These are phyloP conservation scores for Cercocebus atys DNA, from an alignment of 2,113 vertebrate genomes.

Conservation along the genomic window DNA sequence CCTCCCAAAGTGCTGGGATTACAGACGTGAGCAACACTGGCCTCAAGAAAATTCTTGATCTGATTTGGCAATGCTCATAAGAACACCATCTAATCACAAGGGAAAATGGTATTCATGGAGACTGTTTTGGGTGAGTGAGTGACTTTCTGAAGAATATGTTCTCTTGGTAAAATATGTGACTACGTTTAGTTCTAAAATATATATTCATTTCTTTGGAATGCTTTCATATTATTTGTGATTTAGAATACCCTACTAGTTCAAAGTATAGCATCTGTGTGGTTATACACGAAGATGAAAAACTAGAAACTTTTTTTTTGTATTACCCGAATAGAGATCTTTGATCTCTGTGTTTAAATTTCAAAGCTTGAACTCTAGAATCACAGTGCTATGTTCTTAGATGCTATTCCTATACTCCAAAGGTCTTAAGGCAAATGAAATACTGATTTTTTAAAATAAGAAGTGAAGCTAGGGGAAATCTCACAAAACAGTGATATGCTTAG, in stretches of 20 bases:
- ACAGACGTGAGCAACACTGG: too few species aligned
- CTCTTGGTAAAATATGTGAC: neutral
- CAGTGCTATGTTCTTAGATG: neutral
- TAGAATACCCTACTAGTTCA: neutral
- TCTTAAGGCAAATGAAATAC: neutral
- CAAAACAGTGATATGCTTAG: neutral
- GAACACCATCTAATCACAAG: neutral
- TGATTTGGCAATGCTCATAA: neutral
- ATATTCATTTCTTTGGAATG: neutral
- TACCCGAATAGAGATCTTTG: neutral
- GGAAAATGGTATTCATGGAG: neutral
- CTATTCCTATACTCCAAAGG: neutral
- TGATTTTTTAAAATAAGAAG: neutral
- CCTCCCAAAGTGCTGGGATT: too few species aligned
- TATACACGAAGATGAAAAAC: neutral
- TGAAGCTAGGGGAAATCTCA: neutral
- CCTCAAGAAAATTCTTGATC: neutral
- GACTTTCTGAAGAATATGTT: slow-evolving; percentile 19
- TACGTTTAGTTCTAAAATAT: slow-evolving; percentile 19
- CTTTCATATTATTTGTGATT: slow-evolving; percentile 5
- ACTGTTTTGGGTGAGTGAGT: neutral
- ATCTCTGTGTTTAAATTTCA: neutral
- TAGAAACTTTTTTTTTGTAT: neutral
- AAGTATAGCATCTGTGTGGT: neutral
- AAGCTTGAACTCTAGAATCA: neutral